phyloP scores from a whole-genome alignment of 2,797 vertebrate species.

The Sus cebifrons region DNA sequence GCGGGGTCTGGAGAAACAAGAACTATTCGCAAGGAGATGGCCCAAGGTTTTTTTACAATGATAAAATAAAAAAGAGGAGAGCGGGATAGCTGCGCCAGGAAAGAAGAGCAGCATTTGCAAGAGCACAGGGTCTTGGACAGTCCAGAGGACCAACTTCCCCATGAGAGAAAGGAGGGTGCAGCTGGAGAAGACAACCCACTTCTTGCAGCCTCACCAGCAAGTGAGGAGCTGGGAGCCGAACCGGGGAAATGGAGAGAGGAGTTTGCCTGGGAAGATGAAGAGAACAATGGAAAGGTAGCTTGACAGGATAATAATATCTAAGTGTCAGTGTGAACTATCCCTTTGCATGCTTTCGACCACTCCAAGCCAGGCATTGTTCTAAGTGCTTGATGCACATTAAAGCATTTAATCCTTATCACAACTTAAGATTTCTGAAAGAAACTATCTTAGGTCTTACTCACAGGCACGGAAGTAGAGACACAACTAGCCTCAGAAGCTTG shows the following conservation, averaged over 20 bases:
- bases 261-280: background rate
- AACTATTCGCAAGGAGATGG: background rate
- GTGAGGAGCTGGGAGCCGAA: background rate
- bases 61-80: background rate
- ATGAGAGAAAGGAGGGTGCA: background rate
- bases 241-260: background rate
- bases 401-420: background rate
- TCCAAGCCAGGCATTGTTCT: background rate
- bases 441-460: background rate
- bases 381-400: background rate
- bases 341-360: background rate
- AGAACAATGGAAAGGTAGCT: background rate
- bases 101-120: background rate
- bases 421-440: background rate
- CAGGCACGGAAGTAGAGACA: background rate
- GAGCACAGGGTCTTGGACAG: too few relatives aligned
- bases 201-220: background rate
- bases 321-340: background rate
- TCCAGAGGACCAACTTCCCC: background rate
- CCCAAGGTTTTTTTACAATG: background rate
- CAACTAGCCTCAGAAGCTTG: background rate
- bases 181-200: background rate
- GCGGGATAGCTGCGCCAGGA: background rate
- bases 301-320: background rate
- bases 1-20: background rate